Percentiles rank a stretch among this genome's conserved stretches.
Conservation (phyloP, 2,113 vertebrate genomes). For the Rattus rattus region DNA sequence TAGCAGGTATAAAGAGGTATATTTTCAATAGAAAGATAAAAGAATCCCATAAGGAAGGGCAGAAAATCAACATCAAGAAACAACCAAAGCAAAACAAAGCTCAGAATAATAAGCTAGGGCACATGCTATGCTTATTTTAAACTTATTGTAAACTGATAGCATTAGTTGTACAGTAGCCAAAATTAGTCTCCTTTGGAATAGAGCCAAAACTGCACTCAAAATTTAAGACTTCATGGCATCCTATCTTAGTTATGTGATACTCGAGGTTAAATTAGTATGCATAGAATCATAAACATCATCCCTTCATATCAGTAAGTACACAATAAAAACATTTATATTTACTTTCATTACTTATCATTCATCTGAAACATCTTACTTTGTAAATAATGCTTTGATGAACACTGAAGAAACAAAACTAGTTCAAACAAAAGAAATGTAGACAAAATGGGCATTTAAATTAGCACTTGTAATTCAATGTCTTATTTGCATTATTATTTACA, state of each 20-base stretch:
- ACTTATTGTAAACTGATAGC: neutral
- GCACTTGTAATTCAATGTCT: neutral
- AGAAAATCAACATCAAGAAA: neutral
- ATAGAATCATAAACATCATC: neutral
- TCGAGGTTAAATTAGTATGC: neutral
- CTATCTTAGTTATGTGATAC: neutral
- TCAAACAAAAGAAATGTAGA: neutral
- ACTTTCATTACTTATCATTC: neutral
- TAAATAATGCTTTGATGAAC: neutral
- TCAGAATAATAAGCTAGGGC: neutral
- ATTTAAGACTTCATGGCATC: neutral
- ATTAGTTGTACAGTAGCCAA: neutral
- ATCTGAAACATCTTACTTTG: neutral
- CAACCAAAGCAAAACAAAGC: neutral
- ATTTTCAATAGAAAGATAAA: neutral
- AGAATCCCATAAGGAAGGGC: neutral
- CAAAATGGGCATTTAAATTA: neutral
- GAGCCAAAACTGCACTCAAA: neutral
- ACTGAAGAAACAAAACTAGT: neutral
- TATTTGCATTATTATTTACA: neutral
- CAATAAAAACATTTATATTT: neutral
- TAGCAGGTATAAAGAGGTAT: neutral
- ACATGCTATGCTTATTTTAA: neutral
- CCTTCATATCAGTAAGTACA: neutral
- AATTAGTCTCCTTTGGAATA: neutral